Base-by-base conservation (phyloP, 37 sponge, comb jelly and placozoan genomes). In the Corticium candelabrum region DNA sequence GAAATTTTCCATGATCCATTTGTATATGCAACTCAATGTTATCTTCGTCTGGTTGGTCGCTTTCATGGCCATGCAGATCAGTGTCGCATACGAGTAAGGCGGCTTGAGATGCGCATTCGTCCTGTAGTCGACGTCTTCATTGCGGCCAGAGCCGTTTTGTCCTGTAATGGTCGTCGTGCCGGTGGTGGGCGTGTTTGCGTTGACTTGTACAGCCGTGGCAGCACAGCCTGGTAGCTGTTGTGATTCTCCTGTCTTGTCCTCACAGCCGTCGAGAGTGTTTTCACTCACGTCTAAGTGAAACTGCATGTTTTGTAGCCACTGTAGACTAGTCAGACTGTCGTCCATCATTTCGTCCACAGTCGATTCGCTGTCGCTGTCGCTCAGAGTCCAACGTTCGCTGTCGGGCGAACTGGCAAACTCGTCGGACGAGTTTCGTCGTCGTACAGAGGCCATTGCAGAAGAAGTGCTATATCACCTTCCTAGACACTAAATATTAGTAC, bases 1-100 rank as follows among this genome's bases (percentile, higher is more conserved):
- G 68, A 96, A 96, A 68, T 90, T 89, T 5, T 72, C 86, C 84
- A 78, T 96, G 38, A 96, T 92, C 96, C 96, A 96, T 2, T 79
- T 78, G 72, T 87, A 96, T 15, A 96, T 90, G 2, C 87, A 91
- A 74, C 80, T 75, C 37, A 96, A 78, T 3, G 85, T 86, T 40
- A 83, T 77, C 57, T 85, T 77, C 5, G 73, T 84, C 2, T 33
- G 79, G 40, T 81, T 87, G 68, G 84, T 85, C 40, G 81, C 74
- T 15, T 83, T 83, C 15, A 93, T 89, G 37, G 94, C 94, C 50
- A 89, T 82, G 76, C 83, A 93, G 74, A 93, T 87, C 1, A 93
- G 85, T 3, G 94, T 89, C 4, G 90, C 82, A 67, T 93, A 87
- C 37, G 86, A 82, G 83, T 85, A 93, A 4, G 86, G 88, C 21